Base-by-base conservation (phyloP, 2,113 vertebrate genomes). In the Syngnathus typhle region DNA sequence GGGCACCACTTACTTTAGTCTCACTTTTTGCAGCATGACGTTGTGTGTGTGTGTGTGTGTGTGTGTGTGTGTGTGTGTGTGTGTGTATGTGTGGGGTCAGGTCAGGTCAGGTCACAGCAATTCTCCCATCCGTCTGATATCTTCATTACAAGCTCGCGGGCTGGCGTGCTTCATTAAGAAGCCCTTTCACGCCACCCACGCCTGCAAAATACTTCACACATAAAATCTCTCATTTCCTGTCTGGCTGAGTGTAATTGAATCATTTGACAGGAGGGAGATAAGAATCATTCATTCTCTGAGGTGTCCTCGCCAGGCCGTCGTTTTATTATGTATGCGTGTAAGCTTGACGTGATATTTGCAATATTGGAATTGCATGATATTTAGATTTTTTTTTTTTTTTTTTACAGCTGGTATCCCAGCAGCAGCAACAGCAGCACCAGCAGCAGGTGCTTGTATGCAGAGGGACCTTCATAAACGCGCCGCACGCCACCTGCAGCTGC, bases 221-320 rank as follows among this genome's bases (percentile, higher is more conserved):
- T 84, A 83, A 88, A 86, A 87, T 85, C 84, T 79, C 84, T 82
- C 74, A 87, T 88, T 89, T 89, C 88, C 89, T 86, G 85, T 86
- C 80, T 77, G 82, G 78, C 81, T 83, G 82, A 87, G 82, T 80
- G 82, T 88, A 88, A 89, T 87, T 85, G 86, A 86, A 87, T 88
- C 74, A 84, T 87, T 88, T 85, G 80, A 86, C 85, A 84, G 68
- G 76, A 70, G 76, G 82, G 70, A 76, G 85, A 88, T 83, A 78
- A 82, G 74, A 69, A 79, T 83, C 78, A 65, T 72, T 46, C 60
- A 71, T 70, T 59, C 66, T 55, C 64, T 23, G 65, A 77, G 73
- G 67, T 74, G 68, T 74, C 69, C 54, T 65, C 69, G 41, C 64
- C 18, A 65, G 43, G 68, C 62, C 41, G 37, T 60, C 32, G 47